Evolutionary conservation across 1,140 invertebrate species (phyloP).

Genomic region (Lepidostoma basale): DNA sequence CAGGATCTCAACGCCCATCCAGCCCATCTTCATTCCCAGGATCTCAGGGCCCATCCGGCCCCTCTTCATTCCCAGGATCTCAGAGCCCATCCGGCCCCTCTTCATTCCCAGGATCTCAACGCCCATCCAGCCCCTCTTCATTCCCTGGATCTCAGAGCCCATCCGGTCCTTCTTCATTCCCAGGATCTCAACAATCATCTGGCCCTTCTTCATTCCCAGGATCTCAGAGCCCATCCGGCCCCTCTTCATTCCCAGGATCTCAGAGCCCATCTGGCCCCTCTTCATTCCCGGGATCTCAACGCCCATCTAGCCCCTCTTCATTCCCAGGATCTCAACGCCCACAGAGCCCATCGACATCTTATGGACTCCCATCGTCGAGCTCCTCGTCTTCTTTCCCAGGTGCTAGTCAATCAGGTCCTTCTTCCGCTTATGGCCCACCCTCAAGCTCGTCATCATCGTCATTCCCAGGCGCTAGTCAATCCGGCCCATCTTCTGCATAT

Average conservation of each 20-base stretch:
- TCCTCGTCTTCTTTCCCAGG: slow-evolving; percentile 38
- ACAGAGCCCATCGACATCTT: slow-evolving; percentile 25
- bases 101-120: slow-evolving; percentile 38
- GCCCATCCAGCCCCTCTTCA: slow-evolving; percentile 30
- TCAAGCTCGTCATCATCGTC: slow-evolving; percentile 23
- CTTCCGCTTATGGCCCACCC: not conserved
- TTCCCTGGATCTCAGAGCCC: slow-evolving; percentile 44
- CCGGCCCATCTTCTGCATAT: slow-evolving; percentile 44
- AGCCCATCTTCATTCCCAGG: too few relatives aligned
- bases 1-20: too few relatives aligned
- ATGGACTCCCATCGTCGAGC: slow-evolving; percentile 39
- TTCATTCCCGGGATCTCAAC: slow-evolving; percentile 38
- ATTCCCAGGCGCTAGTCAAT: slow-evolving; percentile 45
- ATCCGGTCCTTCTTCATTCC: slow-evolving; percentile 36
- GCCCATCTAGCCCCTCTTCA: slow-evolving; percentile 30
- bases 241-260: slow-evolving; percentile 31
- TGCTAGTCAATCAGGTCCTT: slow-evolving; percentile 38
- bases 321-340: slow-evolving; percentile 33
- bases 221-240: slow-evolving; percentile 24
- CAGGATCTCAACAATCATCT: slow-evolving; percentile 41
- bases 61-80: slow-evolving; percentile 31
- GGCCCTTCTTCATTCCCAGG: slow-evolving; percentile 35
- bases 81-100: slow-evolving; percentile 24
- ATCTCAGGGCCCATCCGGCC: too few relatives aligned
- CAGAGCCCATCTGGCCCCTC: slow-evolving; percentile 24